Base-by-base conservation (phyloP, 2,888 invertebrate species). In the Nemapogon koenigi region DNA sequence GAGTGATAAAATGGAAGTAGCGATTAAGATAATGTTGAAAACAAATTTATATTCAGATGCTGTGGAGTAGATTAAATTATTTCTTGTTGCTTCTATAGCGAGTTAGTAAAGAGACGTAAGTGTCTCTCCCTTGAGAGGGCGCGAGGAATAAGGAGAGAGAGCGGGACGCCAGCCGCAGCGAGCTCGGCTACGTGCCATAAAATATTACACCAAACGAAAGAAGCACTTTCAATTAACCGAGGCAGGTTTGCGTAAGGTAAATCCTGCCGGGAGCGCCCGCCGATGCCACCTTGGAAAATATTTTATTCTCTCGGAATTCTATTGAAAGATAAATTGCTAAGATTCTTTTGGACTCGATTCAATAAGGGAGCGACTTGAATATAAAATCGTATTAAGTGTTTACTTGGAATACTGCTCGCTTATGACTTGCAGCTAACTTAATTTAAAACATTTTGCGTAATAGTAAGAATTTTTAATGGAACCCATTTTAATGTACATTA, bases 211-310 rank as follows among this genome's bases (percentile, higher is more conserved):
- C 60, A 59, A 70, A 71, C 60, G 70, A 71, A 71, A 72, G 67
- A 68, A 70, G 69, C 67, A 66, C 67, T 73, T 73, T 73, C 67
- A 72, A 73, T 76, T 75, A 76, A 71, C 62, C 52, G 59, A 66
- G 63, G 59, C 63, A 68, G 66, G 65, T 70, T 71, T 65, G 63
- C 64, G 63, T 67, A 66, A 68, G 61, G 63, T 61, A 66, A 65
- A 66, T 60, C 57, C 55, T 55, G 57, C 62, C 59, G 62, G 64
- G 63, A 62, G 62, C 61, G 55, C 53, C 53, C 57, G 53, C 50
- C 51, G 49, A 51, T 54, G 57, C 59, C 51, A 50, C 51, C 50
- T 53, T 46, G 42, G 50, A 49, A 57, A 62, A 62, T 57, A 60
- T 62, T 58, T 53, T 49, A 52, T 49, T 41, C 49, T 43, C 43